Evolutionary conservation across 1,140 invertebrate species (phyloP), one percentile per base, ranked within the genome.

Genomic region (Odontomachus brunneus): DNA sequence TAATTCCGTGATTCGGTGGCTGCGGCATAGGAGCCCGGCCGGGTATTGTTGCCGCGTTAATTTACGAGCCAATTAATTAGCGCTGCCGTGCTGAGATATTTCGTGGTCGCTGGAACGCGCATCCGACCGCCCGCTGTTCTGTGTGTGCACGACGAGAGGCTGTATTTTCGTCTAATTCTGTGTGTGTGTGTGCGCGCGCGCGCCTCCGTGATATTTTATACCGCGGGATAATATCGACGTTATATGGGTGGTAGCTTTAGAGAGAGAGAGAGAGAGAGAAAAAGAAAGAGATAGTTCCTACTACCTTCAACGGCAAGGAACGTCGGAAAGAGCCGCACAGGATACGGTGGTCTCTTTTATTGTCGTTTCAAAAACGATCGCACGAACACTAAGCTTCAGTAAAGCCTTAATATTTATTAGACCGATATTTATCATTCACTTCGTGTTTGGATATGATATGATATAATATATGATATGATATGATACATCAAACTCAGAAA

Each of bases 31-130:
- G 51, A 48, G 22, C 63, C 59, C 59, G 24, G 55, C 53, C 65
- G 66, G 74, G 82, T 91, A 93, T 93, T 93, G 92, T 93, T 89
- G 72, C 76, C 86, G 82, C 87, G 90, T 84, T 93, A 92, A 93
- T 93, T 93, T 93, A 93, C 92, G 92, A 91, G 87, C 90, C 92
- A 91, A 93, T 93, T 93, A 93, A 93, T 93, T 93, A 93, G 84
- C 85, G 80, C 88, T 53, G n/a, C 63, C 75, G 57, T 82, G 72
- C 88, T 84, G 67, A 85, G 87, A 88, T 88, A 88, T 88, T 88
- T 73, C 78, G 65, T 72, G 71, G 51, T 24, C 63, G 33, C 69
- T 49, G 81, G 53, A 81, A 84, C 83, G 66, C 86, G 17, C 33
- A 9, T 38, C 29, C 24, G 14, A 1, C 44, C 29, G 3, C 24